These are phyloP conservation scores for Nemotelus pantherinus DNA, from an alignment of 2,888 invertebrate species.

Conservation along the genomic window DNA sequence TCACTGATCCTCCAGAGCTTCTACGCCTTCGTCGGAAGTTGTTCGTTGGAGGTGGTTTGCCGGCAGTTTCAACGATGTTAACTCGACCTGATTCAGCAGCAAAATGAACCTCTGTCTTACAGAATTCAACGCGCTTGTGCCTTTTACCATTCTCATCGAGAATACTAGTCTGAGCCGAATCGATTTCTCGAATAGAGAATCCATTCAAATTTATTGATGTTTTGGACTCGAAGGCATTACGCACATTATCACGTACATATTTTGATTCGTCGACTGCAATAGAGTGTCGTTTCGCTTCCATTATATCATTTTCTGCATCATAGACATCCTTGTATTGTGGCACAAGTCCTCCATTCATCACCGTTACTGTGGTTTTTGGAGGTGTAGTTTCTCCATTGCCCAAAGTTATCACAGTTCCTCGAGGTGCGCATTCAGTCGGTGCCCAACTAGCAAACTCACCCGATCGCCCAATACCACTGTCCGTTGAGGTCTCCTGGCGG, in stretches of 20 bases:
- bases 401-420: constrained; percentile 61
- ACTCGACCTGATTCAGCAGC: constrained; percentile 86
- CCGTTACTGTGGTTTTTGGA: constrained; percentile 45
- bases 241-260: constrained; percentile 63
- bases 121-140: constrained; percentile 82
- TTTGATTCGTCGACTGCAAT: constrained; percentile 70
- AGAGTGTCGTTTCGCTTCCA: constrained; percentile 66
- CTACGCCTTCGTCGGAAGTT: constrained; percentile 78
- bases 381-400: constrained; percentile 53
- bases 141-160: constrained; percentile 65
- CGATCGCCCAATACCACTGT: constrained; percentile 80
- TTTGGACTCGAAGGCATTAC: constrained; percentile 56
- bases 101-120: constrained; percentile 89
- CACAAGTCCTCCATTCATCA: constrained; percentile 49
- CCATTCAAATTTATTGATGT: constrained; percentile 62
- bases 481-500: constrained; percentile 79
- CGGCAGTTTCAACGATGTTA: constrained; percentile 87
- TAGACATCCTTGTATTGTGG: constrained; percentile 52
- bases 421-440: constrained; percentile 55
- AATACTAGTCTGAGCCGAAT: constrained; percentile 54
- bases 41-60: constrained; percentile 85
- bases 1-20: constrained; percentile 65
- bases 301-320: constrained; percentile 46
- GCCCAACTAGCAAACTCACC: constrained; percentile 71
- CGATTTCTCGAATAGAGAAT: constrained; percentile 51